Evolutionary conservation across 2,797 vertebrate species (phyloP).

Genomic region (Leucoraja ocellata): DNA sequence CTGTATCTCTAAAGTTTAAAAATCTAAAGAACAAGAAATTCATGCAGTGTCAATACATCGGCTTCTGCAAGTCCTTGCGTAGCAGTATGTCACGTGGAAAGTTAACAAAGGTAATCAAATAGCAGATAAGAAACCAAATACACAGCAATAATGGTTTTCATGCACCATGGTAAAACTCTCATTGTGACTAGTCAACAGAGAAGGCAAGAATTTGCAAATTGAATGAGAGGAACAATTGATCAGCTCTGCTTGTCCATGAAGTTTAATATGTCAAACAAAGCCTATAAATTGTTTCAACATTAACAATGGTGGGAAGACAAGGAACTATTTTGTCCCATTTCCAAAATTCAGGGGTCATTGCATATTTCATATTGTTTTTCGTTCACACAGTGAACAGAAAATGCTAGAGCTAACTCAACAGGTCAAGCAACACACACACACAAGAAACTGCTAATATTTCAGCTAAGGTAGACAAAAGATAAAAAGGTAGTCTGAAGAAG

Average conservation of each 20-base stretch:
- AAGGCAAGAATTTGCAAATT: not conserved
- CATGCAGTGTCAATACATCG: too few species aligned
- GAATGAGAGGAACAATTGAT: not conserved
- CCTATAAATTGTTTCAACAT: not conserved
- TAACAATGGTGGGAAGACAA: not conserved
- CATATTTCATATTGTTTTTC: not conserved
- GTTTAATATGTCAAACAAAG: not conserved
- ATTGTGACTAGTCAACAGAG: not conserved
- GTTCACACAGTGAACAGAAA: not conserved
- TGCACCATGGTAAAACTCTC: not conserved
- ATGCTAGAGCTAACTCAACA: too few species aligned
- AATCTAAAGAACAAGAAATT: not conserved
- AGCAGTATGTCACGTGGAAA: not conserved
- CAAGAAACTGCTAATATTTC: too few species aligned
- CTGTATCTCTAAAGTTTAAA: too few species aligned
- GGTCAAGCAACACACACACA: too few species aligned
- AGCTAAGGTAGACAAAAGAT: too few species aligned
- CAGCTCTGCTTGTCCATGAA: not conserved
- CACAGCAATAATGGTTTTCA: constrained; percentile 7
- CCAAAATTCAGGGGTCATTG: not conserved
- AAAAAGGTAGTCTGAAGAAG: too few species aligned
- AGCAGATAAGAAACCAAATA: constrained; percentile 1
- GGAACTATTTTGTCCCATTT: not conserved
- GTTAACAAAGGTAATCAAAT: constrained; percentile 5
- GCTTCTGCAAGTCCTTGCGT: not conserved